Evolutionary conservation across 2,113 vertebrate genomes (phyloP).

Genomic region (Ivindomyrus marchei): DNA sequence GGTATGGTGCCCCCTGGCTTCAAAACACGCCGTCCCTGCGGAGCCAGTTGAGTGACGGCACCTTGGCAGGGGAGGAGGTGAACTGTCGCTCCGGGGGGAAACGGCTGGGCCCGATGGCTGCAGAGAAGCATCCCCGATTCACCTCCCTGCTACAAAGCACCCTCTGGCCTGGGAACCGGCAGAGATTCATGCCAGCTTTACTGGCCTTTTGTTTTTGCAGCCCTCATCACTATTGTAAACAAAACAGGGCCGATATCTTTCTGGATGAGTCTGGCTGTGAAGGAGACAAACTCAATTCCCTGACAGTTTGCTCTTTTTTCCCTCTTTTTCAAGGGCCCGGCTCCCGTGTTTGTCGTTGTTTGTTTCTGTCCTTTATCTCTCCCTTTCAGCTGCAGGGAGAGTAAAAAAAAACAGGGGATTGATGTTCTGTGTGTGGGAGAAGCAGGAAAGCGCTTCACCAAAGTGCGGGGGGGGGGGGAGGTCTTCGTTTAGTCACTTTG

Average conservation of each 20-base stretch:
- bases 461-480: background rate
- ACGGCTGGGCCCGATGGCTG: background rate
- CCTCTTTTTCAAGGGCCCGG: background rate
- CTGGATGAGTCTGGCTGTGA: background rate
- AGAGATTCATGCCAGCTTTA: background rate
- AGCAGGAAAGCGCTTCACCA: background rate
- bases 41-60: background rate
- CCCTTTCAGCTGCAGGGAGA: background rate
- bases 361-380: slow-evolving; percentile 2
- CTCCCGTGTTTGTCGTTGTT: background rate
- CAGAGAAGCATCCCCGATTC: background rate
- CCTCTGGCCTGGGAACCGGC: background rate
- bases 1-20: background rate
- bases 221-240: background rate
- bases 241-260: background rate
- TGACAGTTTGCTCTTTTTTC: background rate
- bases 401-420: background rate
- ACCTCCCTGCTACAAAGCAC: background rate
- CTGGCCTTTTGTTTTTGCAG: background rate
- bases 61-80: background rate
- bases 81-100: background rate
- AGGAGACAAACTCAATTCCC: background rate
- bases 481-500: background rate
- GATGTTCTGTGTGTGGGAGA: background rate
- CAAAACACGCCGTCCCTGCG: background rate